These are phyloP conservation scores for Buceros bicornis DNA, from an alignment of 2,797 vertebrate species.

Conservation along the genomic window DNA sequence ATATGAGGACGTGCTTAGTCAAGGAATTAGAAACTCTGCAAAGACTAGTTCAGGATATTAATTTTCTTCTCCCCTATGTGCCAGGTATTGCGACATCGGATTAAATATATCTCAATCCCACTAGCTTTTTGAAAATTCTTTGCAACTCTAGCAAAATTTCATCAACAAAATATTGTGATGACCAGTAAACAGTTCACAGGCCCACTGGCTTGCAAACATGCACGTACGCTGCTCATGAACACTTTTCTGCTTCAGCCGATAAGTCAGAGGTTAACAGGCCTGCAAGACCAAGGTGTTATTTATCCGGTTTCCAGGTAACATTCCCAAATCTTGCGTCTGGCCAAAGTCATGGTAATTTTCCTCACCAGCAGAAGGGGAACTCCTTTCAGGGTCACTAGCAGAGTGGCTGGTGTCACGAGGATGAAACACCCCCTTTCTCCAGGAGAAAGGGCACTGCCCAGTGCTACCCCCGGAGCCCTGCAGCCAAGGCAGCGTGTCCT, in stretches of 20 bases:
- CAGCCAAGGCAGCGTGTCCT: background rate
- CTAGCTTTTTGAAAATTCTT: constrained; percentile 18
- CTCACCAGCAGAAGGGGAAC: background rate
- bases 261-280: background rate
- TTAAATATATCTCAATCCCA: constrained; percentile 22
- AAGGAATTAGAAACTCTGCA: constrained; percentile 47
- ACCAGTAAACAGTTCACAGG: background rate
- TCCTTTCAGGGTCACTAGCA: background rate
- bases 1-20: constrained; percentile 36
- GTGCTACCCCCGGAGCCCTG: rapidly evolving
- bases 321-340: background rate
- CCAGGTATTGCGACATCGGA: constrained; percentile 44
- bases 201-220: background rate
- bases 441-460: background rate
- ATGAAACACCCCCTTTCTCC: background rate
- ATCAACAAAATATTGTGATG: background rate
- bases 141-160: constrained; percentile 20
- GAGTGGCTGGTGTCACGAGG: rapidly evolving
- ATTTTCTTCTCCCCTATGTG: constrained; percentile 11
- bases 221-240: background rate
- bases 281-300: rapidly evolving
- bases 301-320: background rate
- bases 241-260: background rate
- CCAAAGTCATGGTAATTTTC: background rate
- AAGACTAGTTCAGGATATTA: constrained; percentile 31